Conservation (phyloP, 2,113 vertebrate species). For the Campylomormyrus tamandua region DNA sequence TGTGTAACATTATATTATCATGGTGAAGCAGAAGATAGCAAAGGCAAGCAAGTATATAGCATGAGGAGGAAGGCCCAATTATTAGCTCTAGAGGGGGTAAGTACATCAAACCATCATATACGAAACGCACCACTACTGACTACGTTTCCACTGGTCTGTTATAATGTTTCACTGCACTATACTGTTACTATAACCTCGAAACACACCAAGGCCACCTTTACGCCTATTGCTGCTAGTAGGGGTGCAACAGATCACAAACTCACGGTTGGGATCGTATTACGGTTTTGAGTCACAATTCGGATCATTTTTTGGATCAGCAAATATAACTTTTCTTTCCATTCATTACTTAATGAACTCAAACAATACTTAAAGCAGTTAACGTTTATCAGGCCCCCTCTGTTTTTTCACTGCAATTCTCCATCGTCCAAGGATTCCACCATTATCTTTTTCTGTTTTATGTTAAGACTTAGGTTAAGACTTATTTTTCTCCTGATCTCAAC, state of each 20-base stretch:
- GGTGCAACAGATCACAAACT: not conserved
- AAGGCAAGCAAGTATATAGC: not conserved
- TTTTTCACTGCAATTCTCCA: too few relatives aligned
- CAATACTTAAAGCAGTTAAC: not conserved
- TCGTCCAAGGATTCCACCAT: not conserved
- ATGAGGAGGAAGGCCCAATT: not conserved
- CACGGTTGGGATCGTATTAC: not conserved
- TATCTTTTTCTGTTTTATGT: not conserved
- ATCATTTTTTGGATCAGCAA: not conserved
- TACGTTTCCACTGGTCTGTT: not conserved
- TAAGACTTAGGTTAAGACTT: not conserved
- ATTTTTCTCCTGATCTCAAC: not conserved
- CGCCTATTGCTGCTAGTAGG: not conserved
- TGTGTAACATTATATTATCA: not conserved
- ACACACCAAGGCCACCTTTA: not conserved
- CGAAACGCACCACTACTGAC: not conserved
- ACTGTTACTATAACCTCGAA: not conserved
- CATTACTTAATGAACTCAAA: not conserved
- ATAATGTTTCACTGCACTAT: not conserved
- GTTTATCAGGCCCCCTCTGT: not conserved
- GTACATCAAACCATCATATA: not conserved
- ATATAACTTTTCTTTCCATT: not conserved
- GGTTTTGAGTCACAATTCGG: not conserved
- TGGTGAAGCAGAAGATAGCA: not conserved
- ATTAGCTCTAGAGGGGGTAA: not conserved